Conservation (phyloP, 2,888 invertebrate genomes). For the Electrophaes corylata region DNA sequence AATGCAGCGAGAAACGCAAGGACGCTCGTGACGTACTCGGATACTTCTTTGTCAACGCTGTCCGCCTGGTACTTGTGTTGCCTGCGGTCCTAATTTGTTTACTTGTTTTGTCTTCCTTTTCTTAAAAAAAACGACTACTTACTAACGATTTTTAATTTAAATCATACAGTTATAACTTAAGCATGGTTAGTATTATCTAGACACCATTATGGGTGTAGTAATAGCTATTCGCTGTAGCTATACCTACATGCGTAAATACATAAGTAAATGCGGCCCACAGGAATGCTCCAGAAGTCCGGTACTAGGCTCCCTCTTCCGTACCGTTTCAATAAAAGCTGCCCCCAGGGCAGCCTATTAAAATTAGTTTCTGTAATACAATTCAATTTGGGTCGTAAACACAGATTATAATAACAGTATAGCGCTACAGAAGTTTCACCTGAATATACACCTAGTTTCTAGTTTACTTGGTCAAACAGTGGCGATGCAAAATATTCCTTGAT, state of each 20-base stretch:
- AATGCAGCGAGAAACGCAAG: constrained; percentile 56
- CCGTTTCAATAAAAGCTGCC: constrained; percentile 41
- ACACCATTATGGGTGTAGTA: not conserved
- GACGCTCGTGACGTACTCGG: constrained; percentile 53
- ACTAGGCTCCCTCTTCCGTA: constrained; percentile 8
- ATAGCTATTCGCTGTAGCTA: not conserved
- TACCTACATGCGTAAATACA: too few species aligned
- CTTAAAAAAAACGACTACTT: not conserved
- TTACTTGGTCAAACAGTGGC: too few species aligned
- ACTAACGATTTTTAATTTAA: not conserved
- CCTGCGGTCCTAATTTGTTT: constrained; percentile 39
- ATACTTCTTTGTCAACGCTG: constrained; percentile 63
- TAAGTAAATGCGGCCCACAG: not conserved
- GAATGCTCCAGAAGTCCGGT: constrained; percentile 5
- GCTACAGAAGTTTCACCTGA: not conserved
- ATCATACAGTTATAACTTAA: too few species aligned
- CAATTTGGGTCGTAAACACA: constrained; percentile 47
- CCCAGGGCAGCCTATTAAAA: constrained; percentile 54
- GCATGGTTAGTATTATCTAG: too few species aligned
- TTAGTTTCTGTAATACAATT: constrained; percentile 63
- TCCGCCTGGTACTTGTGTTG: constrained; percentile 58
- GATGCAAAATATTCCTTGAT: not conserved
- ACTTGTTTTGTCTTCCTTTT: constrained; percentile 21
- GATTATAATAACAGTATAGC: not conserved
- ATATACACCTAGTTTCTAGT: too few species aligned